These are phyloP conservation scores for Lepidurus apus DNA, from an alignment of 1,140 invertebrate species.

Conservation along the genomic window DNA sequence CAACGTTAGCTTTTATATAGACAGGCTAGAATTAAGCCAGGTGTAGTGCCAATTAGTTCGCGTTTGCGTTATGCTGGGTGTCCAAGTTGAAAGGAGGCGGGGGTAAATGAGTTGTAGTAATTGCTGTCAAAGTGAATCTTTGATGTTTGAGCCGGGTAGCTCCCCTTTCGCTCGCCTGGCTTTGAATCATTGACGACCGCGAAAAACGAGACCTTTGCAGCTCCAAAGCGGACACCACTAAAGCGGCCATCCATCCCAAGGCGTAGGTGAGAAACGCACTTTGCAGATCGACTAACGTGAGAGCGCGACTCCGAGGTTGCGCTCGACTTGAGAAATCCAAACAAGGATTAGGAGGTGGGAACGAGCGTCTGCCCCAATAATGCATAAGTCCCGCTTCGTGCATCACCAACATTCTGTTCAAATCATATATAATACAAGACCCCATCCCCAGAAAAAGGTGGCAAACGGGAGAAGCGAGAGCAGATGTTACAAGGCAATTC, in stretches of 20 bases:
- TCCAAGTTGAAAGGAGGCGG: not conserved
- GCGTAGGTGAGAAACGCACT: not conserved
- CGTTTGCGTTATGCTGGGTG: not conserved
- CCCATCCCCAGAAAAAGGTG: too few relatives aligned
- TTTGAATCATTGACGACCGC: not conserved
- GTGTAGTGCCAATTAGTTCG: constrained; percentile 1
- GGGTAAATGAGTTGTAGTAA: constrained; percentile 1
- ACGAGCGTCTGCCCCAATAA: not conserved
- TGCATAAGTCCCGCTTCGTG: not conserved
- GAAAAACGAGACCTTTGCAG: not conserved
- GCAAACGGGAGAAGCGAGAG: too few relatives aligned
- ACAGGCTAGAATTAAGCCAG: not conserved
- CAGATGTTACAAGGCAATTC: too few relatives aligned
- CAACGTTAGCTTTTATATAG: not conserved
- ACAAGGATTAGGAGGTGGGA: constrained; percentile 17
- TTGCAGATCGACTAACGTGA: not conserved
- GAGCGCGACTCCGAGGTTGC: not conserved
- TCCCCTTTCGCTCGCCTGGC: not conserved
- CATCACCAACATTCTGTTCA: not conserved
- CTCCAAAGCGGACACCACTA: not conserved
- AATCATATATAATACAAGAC: too few relatives aligned
- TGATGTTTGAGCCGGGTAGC: too few relatives aligned
- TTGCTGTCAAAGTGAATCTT: not conserved
- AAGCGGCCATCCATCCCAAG: not conserved
- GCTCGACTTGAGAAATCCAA: constrained; percentile 6